A percentile compares a stretch with the other conserved stretches of the same genome.
Evolutionary conservation across 2,797 vertebrate genomes (phyloP).

Genomic region (Agapornis canus): DNA sequence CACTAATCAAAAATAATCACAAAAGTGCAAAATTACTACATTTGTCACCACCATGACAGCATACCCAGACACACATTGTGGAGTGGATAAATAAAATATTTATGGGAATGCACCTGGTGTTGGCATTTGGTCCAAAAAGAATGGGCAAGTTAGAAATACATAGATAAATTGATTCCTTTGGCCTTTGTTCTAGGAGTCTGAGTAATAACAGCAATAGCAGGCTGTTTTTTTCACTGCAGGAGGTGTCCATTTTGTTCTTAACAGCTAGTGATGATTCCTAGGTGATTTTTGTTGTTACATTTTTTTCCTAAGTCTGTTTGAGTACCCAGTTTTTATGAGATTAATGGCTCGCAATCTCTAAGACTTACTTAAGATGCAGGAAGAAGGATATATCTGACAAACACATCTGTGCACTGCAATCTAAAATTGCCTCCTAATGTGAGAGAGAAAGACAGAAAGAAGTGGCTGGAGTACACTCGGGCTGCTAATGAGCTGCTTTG

Average conservation of each 20-base stretch:
- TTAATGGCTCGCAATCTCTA: slow-evolving; percentile 1
- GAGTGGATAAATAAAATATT: not conserved
- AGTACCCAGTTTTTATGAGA: slow-evolving; percentile 48
- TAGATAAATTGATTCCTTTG: not conserved
- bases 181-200: not conserved
- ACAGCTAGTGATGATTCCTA: not conserved
- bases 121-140: not conserved
- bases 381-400: slow-evolving; percentile 44
- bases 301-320: slow-evolving; percentile 39
- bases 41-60: not conserved
- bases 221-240: not conserved
- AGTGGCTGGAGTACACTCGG: slow-evolving; percentile 10
- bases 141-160: not conserved
- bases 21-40: not conserved
- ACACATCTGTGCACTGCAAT: slow-evolving; percentile 35
- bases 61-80: not conserved
- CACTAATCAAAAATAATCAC: not conserved
- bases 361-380: slow-evolving; percentile 51
- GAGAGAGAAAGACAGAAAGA: slow-evolving; percentile 1
- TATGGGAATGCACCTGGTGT: not conserved
- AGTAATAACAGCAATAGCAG: not conserved
- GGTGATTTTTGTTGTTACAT: not conserved
- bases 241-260: slow-evolving; percentile 8
- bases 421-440: slow-evolving; percentile 56
- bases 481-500: slow-evolving; percentile 39